Conservation (phyloP, 2,888 invertebrate genomes). For the Matsumyia berberina region DNA sequence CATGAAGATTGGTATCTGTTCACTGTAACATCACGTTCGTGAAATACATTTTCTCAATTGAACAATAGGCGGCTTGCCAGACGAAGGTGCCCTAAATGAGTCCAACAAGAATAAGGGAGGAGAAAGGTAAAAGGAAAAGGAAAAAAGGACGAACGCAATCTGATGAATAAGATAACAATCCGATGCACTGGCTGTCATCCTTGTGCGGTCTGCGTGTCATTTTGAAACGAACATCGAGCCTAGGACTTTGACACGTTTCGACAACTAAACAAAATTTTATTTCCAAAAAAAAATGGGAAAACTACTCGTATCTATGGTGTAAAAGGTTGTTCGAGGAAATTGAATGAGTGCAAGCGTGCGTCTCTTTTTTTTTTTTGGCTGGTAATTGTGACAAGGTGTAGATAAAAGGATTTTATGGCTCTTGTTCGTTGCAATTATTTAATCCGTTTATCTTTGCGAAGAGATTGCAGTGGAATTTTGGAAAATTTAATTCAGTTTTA, state of each 20-base stretch:
- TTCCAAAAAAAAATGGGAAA: constrained; percentile 2
- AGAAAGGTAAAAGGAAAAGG: not conserved
- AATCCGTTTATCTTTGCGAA: constrained; percentile 51
- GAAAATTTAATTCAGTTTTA: not conserved
- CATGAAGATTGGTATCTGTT: constrained; percentile 46
- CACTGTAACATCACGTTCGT: constrained; percentile 54
- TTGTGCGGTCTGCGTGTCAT: constrained; percentile 69
- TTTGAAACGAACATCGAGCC: constrained; percentile 26
- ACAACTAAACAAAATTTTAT: constrained; percentile 1
- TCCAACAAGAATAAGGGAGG: constrained; percentile 4
- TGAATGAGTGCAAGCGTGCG: constrained; percentile 48
- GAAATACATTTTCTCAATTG: constrained; percentile 3
- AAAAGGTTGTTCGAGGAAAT: constrained; percentile 30
- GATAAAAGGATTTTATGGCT: constrained; percentile 53
- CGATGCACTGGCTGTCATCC: constrained; percentile 63
- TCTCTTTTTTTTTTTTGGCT: constrained; percentile 4
- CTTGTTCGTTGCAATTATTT: constrained; percentile 48
- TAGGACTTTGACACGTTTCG: constrained; percentile 57
- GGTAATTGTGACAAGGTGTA: constrained; percentile 26
- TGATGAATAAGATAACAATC: constrained; percentile 56
- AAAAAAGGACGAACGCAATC: constrained; percentile 45
- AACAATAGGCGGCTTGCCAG: constrained; percentile 32
- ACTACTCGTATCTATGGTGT: not conserved
- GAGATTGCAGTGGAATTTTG: constrained; percentile 17
- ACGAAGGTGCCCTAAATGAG: constrained; percentile 36